phyloP scores from a whole-genome alignment of 2,888 invertebrate species.

The Quadroppia sp. region DNA sequence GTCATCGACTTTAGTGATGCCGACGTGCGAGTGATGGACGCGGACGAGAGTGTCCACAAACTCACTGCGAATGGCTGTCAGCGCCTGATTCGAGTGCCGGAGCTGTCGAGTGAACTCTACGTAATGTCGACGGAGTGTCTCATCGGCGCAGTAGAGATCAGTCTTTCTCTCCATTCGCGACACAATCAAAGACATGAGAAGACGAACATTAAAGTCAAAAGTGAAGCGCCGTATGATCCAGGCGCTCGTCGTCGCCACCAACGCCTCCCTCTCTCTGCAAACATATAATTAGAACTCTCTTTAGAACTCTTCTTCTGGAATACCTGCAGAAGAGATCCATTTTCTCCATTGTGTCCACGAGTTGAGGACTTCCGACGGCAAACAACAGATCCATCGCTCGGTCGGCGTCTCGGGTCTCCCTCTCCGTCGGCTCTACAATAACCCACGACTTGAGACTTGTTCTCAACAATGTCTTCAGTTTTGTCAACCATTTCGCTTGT shows the following conservation, averaged over 20 bases:
- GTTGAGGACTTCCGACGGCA: background rate
- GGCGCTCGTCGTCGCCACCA: background rate
- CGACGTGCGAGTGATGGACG: background rate
- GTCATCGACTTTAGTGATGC: background rate
- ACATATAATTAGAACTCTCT: too few species aligned
- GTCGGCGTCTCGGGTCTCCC: background rate
- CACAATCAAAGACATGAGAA: background rate
- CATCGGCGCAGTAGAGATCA: background rate
- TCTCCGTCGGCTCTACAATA: conserved; percentile 7
- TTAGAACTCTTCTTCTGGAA: too few species aligned
- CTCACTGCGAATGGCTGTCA: background rate
- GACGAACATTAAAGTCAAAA: background rate
- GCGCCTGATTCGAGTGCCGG: background rate
- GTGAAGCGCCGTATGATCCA: background rate
- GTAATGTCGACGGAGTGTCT: background rate
- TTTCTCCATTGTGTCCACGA: background rate
- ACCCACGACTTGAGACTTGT: background rate
- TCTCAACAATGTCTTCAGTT: background rate
- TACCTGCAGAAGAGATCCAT: background rate
- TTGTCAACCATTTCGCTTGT: background rate
- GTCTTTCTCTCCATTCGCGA: background rate
- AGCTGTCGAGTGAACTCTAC: background rate
- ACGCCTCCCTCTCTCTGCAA: background rate
- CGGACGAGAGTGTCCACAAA: background rate
- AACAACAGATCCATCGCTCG: background rate